These are phyloP conservation scores for Netelia virgata DNA, from an alignment of 2,888 invertebrate species.

Conservation along the genomic window DNA sequence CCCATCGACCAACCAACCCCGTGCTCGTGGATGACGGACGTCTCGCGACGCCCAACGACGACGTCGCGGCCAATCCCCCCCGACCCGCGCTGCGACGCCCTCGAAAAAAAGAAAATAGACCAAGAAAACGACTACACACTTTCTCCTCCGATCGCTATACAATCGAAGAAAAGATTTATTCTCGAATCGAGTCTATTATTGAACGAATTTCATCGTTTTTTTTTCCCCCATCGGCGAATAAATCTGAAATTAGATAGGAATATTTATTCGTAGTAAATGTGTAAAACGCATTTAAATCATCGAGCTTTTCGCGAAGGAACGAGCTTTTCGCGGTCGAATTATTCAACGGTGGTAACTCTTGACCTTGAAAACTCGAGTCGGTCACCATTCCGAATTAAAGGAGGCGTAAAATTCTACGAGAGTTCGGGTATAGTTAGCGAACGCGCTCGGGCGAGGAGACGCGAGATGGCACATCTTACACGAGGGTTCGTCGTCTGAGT, in stretches of 20 bases:
- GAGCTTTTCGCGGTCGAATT: not conserved
- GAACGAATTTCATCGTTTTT: too few species aligned
- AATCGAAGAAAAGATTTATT: too few species aligned
- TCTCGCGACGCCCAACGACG: slow-evolving; percentile 83
- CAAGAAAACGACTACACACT: slow-evolving; percentile 8
- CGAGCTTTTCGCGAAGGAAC: not conserved
- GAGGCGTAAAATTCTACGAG: slow-evolving; percentile 53
- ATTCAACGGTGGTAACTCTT: not conserved
- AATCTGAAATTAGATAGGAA: too few species aligned
- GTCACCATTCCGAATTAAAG: slow-evolving; percentile 34
- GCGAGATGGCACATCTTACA: slow-evolving; percentile 36
- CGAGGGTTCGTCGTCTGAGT: slow-evolving; percentile 34
- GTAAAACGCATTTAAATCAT: too few species aligned
- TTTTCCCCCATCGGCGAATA: too few species aligned
- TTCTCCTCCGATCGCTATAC: not conserved
- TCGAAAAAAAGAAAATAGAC: slow-evolving; percentile 71
- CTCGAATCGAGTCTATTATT: too few species aligned
- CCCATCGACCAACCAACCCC: slow-evolving; percentile 80
- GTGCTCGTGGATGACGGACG: slow-evolving; percentile 82
- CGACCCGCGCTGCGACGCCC: slow-evolving; percentile 77
- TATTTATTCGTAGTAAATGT: too few species aligned
- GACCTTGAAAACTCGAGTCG: slow-evolving; percentile 42
- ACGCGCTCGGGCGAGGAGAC: slow-evolving; percentile 36
- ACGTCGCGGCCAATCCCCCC: slow-evolving; percentile 75
- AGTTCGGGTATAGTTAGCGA: slow-evolving; percentile 27